Conservation (phyloP, 2,888 invertebrate genomes). For the Cartodere bifasciata region DNA sequence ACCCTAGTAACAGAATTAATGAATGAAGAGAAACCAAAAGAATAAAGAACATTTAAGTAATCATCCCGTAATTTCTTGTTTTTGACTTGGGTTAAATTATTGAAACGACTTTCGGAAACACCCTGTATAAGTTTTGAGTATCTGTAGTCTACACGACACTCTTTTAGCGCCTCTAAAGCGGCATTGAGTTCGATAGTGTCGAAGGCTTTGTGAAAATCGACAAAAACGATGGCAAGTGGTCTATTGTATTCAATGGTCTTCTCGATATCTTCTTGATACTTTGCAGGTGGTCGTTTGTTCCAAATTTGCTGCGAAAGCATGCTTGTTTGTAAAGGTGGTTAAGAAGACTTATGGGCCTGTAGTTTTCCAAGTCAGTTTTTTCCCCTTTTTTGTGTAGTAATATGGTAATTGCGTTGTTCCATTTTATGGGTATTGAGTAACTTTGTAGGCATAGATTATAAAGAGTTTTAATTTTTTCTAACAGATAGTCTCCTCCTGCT, state of each 20-base stretch:
- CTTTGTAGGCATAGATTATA: neutral
- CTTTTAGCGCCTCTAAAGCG: conserved; percentile 1
- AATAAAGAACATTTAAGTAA: too few species aligned
- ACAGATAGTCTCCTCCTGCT: conserved; percentile 1
- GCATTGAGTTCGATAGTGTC: conserved; percentile 1
- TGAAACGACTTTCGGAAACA: too few species aligned
- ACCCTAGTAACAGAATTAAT: too few species aligned
- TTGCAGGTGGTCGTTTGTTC: conserved; percentile 1
- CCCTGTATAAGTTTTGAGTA: conserved; percentile 5
- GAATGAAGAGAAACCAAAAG: too few species aligned
- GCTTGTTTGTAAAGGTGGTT: too few species aligned
- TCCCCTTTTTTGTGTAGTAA: neutral
- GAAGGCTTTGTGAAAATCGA: conserved; percentile 4
- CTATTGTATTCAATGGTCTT: conserved; percentile 2
- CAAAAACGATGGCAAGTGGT: conserved; percentile 1
- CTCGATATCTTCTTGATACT: conserved; percentile 2
- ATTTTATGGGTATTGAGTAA: neutral
- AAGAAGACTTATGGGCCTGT: too few species aligned
- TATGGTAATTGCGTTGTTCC: neutral
- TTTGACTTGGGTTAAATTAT: too few species aligned
- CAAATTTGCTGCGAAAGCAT: conserved; percentile 1
- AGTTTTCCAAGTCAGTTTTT: too few species aligned
- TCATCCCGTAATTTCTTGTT: too few species aligned
- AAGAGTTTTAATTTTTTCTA: neutral
- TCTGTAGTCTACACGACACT: conserved; percentile 2